Evolutionary conservation across 2,113 vertebrate genomes (phyloP).

Genomic region (Lethenteron camtschaticum): DNA sequence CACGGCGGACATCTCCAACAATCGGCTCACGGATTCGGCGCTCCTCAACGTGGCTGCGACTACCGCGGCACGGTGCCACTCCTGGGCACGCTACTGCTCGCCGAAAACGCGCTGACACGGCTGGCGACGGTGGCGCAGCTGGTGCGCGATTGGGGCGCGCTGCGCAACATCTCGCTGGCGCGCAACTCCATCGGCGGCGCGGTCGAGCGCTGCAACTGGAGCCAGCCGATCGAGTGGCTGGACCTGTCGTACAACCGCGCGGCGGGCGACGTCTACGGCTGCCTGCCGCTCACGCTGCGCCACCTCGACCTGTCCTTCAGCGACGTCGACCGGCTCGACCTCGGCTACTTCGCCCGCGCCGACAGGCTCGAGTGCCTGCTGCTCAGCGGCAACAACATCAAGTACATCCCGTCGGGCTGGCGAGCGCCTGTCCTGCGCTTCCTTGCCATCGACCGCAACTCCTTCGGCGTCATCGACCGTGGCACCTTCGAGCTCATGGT

Average conservation of each 20-base stretch:
- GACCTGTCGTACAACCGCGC: slow-evolving; percentile 28
- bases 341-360: slow-evolving; percentile 28
- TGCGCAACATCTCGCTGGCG: slow-evolving; percentile 29
- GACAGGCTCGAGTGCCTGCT: slow-evolving; percentile 21
- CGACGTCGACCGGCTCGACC: slow-evolving; percentile 32
- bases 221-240: slow-evolving; percentile 21
- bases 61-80: slow-evolving; percentile 20
- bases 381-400: slow-evolving; percentile 47
- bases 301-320: slow-evolving; percentile 40
- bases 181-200: slow-evolving; percentile 24
- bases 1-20: slow-evolving; percentile 25
- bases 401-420: slow-evolving; percentile 42
- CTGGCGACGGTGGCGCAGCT: slow-evolving; percentile 22
- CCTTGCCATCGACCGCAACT: slow-evolving; percentile 38
- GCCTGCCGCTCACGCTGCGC: slow-evolving; percentile 31
- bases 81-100: slow-evolving; percentile 23
- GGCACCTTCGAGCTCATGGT: slow-evolving; percentile 34
- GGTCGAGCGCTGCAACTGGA: slow-evolving; percentile 25
- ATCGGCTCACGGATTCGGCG: slow-evolving; percentile 20
- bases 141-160: slow-evolving; percentile 20
- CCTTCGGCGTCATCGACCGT: slow-evolving; percentile 33
- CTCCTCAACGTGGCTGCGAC: slow-evolving; percentile 31
- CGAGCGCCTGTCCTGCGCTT: slow-evolving; percentile 18
- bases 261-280: slow-evolving; percentile 18
- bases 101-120: slow-evolving; percentile 25